Conservation (phyloP, 35 echinoderm and acorn worm genomes). For the Anneissia japonica region DNA sequence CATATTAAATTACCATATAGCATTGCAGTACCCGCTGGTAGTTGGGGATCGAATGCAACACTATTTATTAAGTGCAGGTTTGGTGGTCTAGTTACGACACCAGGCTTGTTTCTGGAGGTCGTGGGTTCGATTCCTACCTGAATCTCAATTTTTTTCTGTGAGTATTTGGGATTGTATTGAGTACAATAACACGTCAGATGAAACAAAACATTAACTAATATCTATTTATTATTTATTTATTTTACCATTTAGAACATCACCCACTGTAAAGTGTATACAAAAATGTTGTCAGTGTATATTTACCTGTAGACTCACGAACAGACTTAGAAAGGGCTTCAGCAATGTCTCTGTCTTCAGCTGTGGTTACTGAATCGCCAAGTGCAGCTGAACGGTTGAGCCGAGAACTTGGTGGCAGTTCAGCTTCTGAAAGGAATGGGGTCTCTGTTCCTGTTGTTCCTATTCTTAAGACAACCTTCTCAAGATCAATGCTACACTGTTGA, state of each 20-base stretch:
- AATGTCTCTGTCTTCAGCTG: conserved; percentile 67
- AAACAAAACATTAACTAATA: background rate
- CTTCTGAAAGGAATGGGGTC: conserved; percentile 75
- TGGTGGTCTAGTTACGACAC: too few species aligned
- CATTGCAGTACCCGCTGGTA: too few species aligned
- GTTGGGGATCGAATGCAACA: too few species aligned
- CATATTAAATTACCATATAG: background rate
- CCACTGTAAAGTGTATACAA: background rate
- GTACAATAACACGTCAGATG: background rate
- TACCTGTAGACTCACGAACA: conserved; percentile 41
- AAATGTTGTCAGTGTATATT: background rate
- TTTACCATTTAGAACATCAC: background rate
- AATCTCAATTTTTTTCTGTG: too few species aligned
- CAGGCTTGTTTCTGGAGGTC: too few species aligned
- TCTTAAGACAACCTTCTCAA: conserved; percentile 46
- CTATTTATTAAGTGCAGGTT: too few species aligned
- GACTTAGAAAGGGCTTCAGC: conserved; percentile 75
- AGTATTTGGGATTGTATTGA: too few species aligned
- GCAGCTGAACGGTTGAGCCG: conserved; percentile 36
- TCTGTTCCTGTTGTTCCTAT: conserved; percentile 93
- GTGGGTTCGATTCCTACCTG: too few species aligned
- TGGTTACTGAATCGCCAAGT: background rate
- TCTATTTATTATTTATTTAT: background rate
- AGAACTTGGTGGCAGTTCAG: conserved; percentile 68
- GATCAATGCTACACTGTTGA: conserved; percentile 77